phyloP scores from a whole-genome alignment of 2,113 vertebrate species.

The Oryzias celebensis region DNA sequence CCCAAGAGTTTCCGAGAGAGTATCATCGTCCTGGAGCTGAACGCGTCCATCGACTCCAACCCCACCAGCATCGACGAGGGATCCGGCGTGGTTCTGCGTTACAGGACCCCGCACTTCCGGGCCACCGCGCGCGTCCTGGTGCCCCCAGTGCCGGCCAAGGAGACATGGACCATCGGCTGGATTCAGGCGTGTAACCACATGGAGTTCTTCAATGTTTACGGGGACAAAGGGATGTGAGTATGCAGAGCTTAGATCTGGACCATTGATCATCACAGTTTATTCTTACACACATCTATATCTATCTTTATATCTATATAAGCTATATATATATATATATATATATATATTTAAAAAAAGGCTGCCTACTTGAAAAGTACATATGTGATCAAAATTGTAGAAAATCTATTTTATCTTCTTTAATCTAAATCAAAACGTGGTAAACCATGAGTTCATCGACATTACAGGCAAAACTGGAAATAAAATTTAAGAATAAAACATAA shows the following conservation, averaged over 20 bases:
- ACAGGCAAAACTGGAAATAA: too few relatives aligned
- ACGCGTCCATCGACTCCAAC: slow-evolving; percentile 90
- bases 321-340: too few relatives aligned
- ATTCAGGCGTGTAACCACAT: slow-evolving; percentile 98
- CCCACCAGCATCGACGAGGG: slow-evolving; percentile 98
- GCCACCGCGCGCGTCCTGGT: slow-evolving; percentile 91
- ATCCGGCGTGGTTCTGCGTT: slow-evolving; percentile 93
- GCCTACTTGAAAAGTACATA: too few relatives aligned
- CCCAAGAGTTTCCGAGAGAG: slow-evolving; percentile 95
- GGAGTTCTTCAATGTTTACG: slow-evolving; percentile 98
- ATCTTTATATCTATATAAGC: too few relatives aligned
- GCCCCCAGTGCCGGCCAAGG: slow-evolving; percentile 87
- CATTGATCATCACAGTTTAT: too few relatives aligned
- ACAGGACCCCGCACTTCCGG: slow-evolving; percentile 95
- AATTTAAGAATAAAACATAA: background rate
- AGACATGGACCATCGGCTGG: slow-evolving; percentile 98
- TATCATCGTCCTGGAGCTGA: slow-evolving; percentile 90
- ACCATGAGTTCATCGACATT: too few relatives aligned
- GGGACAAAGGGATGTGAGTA: slow-evolving; percentile 95
- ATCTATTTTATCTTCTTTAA: too few relatives aligned
- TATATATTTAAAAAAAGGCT: too few relatives aligned
- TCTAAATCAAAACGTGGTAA: too few relatives aligned
- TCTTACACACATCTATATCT: too few relatives aligned
- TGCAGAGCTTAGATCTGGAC: too few relatives aligned
- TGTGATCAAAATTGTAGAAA: too few relatives aligned